phyloP scores from a whole-genome alignment of 2,888 invertebrate species.

The Agrochola litura region DNA sequence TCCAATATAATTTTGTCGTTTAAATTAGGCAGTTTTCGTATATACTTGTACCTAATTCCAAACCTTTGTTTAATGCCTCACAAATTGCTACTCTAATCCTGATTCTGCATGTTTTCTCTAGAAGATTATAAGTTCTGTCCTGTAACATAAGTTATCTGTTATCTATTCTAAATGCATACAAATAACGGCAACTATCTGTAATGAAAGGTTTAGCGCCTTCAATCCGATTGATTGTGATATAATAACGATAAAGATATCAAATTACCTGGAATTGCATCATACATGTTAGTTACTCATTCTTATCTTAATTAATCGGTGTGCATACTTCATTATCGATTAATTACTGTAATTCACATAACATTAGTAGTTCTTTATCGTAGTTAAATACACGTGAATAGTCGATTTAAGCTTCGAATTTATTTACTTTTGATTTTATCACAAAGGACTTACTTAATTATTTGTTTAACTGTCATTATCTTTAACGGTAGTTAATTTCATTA shows the following conservation, averaged over 20 bases:
- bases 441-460: background rate
- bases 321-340: conserved; percentile 7
- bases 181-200: background rate
- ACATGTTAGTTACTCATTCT: background rate
- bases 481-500: background rate
- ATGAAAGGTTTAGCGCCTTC: background rate
- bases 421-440: background rate
- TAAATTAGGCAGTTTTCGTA: no score
- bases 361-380: background rate
- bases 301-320: conserved; percentile 14
- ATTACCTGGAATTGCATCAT: conserved; percentile 11
- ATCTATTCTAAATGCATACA: background rate
- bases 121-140: no score
- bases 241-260: background rate
- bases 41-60: no score
- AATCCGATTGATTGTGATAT: conserved; percentile 10
- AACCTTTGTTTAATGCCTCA: no score
- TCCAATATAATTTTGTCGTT: no score
- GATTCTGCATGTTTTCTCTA: background rate
- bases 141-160: background rate
- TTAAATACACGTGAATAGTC: background rate
- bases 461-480: no score
- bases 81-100: no score
- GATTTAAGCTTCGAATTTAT: background rate
- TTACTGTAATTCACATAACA: background rate